Evolutionary conservation across 2,888 invertebrate genomes (phyloP).

Genomic region (Caenorhabditis parvicauda): DNA sequence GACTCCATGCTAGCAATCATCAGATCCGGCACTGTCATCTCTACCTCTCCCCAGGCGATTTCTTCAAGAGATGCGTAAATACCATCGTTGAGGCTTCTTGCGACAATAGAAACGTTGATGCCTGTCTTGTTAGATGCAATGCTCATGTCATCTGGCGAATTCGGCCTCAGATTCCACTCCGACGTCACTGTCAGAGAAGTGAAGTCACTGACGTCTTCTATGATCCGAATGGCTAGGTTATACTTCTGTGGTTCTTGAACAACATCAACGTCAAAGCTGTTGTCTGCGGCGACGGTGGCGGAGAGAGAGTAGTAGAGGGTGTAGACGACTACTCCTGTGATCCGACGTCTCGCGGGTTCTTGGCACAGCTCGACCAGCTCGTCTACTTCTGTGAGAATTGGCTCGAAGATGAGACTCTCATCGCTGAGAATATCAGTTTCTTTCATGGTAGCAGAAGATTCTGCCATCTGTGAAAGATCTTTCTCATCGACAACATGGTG

Average conservation of each 20-base stretch:
- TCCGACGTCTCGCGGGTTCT: slow-evolving; percentile 13
- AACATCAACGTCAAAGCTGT: slow-evolving; percentile 45
- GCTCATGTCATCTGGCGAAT: slow-evolving; percentile 19
- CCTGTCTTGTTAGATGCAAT: slow-evolving; percentile 29
- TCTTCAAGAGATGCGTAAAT: slow-evolving; percentile 56
- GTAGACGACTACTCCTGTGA: slow-evolving; percentile 30
- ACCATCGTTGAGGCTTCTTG: slow-evolving; percentile 51
- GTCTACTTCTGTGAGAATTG: background rate
- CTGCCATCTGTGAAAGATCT: slow-evolving; percentile 39
- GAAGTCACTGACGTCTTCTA: slow-evolving; percentile 41
- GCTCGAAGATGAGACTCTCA: slow-evolving; percentile 11
- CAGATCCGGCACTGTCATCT: slow-evolving; percentile 45
- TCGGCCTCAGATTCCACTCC: slow-evolving; percentile 16
- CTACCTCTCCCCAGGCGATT: slow-evolving; percentile 58
- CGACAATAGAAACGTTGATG: slow-evolving; percentile 54
- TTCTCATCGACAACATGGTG: slow-evolving; percentile 40
- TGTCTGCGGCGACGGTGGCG: slow-evolving; percentile 31
- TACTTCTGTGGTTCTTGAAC: slow-evolving; percentile 38
- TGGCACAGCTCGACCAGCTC: slow-evolving; percentile 1
- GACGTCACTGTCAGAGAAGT: slow-evolving; percentile 38
- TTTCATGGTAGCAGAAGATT: slow-evolving; percentile 22
- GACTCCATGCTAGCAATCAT: slow-evolving; percentile 29
- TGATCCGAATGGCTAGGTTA: slow-evolving; percentile 37
- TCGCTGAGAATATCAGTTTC: slow-evolving; percentile 55
- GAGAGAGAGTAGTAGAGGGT: slow-evolving; percentile 20